Evolutionary conservation across 2,888 invertebrate species (phyloP).

Genomic region (Lepidocyrtinus sp.): DNA sequence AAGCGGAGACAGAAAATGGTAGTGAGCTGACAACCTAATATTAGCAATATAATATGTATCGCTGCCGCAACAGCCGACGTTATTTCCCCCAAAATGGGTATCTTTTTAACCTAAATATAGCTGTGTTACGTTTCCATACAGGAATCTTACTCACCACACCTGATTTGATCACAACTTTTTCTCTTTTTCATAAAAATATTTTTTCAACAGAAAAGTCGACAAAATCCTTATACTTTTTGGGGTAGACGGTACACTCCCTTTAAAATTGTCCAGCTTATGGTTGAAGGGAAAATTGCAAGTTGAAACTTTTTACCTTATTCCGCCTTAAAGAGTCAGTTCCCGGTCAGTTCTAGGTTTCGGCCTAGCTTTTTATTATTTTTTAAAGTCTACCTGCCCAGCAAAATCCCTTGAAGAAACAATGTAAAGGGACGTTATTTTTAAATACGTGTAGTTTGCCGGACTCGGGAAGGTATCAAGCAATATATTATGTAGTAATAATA

Average conservation of each 20-base stretch:
- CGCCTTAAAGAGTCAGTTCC: neutral
- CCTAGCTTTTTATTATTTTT: slow-evolving; percentile 19
- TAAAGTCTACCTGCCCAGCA: slow-evolving; percentile 42
- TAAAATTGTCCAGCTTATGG: slow-evolving; percentile 51
- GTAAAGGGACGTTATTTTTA: slow-evolving; percentile 7
- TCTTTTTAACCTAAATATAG: neutral
- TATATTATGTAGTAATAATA: slow-evolving; percentile 32
- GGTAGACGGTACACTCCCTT: too few species aligned
- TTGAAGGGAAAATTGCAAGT: slow-evolving; percentile 69
- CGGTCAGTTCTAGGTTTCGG: slow-evolving; percentile 21
- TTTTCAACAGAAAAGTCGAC: neutral
- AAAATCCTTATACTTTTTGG: too few species aligned
- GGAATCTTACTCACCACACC: neutral
- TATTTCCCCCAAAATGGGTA: slow-evolving; percentile 16
- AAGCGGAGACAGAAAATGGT: slow-evolving; percentile 4
- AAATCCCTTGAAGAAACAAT: neutral
- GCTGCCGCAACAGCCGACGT: slow-evolving; percentile 20
- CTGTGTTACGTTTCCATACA: neutral
- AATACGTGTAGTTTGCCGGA: neutral
- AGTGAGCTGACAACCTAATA: slow-evolving; percentile 55
- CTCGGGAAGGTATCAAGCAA: neutral
- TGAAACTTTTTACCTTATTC: slow-evolving; percentile 63
- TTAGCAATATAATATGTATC: slow-evolving; percentile 59
- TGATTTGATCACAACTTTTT: neutral
- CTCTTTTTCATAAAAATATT: neutral